Conservation (phyloP, 2,888 invertebrate species). For the Heliconius sara region DNA sequence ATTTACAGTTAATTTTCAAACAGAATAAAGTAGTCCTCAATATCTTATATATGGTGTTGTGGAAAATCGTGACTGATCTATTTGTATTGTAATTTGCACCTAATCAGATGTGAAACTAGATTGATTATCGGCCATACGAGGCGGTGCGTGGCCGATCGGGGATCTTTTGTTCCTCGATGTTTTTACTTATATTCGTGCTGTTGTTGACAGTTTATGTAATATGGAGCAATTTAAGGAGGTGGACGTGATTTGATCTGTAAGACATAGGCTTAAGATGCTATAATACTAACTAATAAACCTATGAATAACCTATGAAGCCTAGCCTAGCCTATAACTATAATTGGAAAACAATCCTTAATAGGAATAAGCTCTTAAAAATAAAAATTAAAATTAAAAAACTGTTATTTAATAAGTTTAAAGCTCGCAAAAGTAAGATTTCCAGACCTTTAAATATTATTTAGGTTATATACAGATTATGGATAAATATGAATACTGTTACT, state of each 20-base stretch:
- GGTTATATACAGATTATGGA: background rate
- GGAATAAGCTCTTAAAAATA: background rate
- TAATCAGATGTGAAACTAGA: conserved; percentile 82
- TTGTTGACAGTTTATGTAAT: conserved; percentile 58
- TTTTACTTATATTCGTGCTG: conserved; percentile 60
- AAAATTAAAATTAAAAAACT: background rate
- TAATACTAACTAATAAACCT: background rate
- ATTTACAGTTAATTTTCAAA: conserved; percentile 36
- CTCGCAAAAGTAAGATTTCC: background rate
- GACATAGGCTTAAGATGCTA: background rate
- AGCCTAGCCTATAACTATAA: too few relatives aligned
- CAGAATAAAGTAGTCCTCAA: background rate
- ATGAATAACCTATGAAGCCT: background rate
- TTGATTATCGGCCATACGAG: conserved; percentile 74
- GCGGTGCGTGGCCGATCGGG: conserved; percentile 63
- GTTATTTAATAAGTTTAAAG: background rate
- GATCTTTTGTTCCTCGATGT: conserved; percentile 64
- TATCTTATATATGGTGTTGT: conserved; percentile 29
- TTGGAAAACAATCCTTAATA: too few relatives aligned
- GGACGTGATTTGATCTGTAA: conserved; percentile 10
- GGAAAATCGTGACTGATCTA: conserved; percentile 76
- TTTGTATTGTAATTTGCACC: conserved; percentile 82
- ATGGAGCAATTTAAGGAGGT: conserved; percentile 28
- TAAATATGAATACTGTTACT: conserved; percentile 19
- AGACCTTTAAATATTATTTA: background rate